Conservation (phyloP, 1,140 invertebrate genomes). For the Ephestia elutella region DNA sequence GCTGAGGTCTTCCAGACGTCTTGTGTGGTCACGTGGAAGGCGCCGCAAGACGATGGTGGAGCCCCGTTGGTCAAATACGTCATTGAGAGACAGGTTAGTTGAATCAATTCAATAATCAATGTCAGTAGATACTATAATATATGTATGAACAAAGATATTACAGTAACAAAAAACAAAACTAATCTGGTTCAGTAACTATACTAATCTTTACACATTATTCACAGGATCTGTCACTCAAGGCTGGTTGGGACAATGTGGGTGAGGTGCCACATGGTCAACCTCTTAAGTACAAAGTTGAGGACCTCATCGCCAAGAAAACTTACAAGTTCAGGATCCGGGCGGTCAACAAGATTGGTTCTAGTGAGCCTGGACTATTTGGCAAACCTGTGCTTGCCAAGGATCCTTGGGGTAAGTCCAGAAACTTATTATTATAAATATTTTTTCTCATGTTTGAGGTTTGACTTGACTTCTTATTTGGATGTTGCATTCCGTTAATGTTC, state of each 20-base stretch:
- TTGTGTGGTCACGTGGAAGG: conserved; percentile 94
- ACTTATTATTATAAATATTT: neutral
- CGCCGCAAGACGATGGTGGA: conserved; percentile 95
- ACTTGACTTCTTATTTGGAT: no score
- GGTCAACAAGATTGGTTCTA: conserved; percentile 91
- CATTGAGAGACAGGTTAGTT: conserved; percentile 86
- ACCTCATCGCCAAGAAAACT: conserved; percentile 89
- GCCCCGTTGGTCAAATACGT: conserved; percentile 92
- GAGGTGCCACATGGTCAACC: conserved; percentile 81
- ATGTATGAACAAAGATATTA: no score
- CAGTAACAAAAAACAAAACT: no score
- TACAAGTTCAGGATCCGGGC: conserved; percentile 97
- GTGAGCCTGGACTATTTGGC: conserved; percentile 90
- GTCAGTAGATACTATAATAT: no score
- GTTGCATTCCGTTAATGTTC: no score
- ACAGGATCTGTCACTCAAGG: conserved; percentile 72
- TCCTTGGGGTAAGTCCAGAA: conserved; percentile 90
- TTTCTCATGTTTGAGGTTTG: neutral
- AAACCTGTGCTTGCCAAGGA: conserved; percentile 95
- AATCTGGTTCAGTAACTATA: no score
- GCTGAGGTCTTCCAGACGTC: conserved; percentile 93
- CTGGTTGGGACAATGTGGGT: conserved; percentile 90
- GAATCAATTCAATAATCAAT: no score
- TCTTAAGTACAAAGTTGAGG: conserved; percentile 88
- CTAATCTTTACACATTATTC: no score